These are phyloP conservation scores for Myiotriccus ornatus DNA, from an alignment of 2,797 vertebrate genomes.

Conservation along the genomic window DNA sequence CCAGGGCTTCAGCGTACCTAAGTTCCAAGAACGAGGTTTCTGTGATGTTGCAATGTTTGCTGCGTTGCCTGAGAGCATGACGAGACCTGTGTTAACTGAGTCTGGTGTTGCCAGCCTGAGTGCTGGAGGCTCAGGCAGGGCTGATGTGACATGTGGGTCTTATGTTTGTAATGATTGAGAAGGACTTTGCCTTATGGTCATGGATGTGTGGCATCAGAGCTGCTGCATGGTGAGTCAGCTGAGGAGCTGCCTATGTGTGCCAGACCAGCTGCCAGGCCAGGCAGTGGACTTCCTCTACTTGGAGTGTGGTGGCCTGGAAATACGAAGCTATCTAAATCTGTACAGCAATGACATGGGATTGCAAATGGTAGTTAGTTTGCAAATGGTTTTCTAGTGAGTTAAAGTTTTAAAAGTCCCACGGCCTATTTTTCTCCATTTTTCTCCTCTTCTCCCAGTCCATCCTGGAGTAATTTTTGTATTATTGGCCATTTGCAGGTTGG, in stretches of 20 bases:
- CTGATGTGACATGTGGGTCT: rapidly evolving
- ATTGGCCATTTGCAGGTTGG: not conserved
- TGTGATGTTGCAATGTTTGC: not conserved
- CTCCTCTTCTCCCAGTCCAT: not conserved
- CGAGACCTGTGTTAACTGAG: not conserved
- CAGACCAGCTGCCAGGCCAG: not conserved
- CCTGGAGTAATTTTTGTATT: not conserved
- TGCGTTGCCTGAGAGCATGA: rapidly evolving
- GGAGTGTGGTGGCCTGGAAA: not conserved
- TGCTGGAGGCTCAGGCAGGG: not conserved
- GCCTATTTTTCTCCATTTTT: not conserved
- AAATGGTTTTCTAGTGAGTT: not conserved
- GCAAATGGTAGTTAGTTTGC: not conserved
- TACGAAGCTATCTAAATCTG: not conserved
- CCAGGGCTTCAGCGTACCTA: not conserved
- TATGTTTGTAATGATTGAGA: not conserved
- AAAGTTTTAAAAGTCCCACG: not conserved
- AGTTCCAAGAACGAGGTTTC: not conserved
- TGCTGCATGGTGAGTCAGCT: not conserved
- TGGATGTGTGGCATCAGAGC: not conserved
- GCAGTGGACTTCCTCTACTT: not conserved
- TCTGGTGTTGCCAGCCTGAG: not conserved
- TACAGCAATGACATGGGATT: not conserved
- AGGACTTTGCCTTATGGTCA: not conserved
- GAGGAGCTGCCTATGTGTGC: not conserved